A percentile compares a stretch with the other conserved stretches of the same genome.
phyloP scores from a whole-genome alignment of 2,888 invertebrate genomes.

The Acanthacorydalis orientalis region DNA sequence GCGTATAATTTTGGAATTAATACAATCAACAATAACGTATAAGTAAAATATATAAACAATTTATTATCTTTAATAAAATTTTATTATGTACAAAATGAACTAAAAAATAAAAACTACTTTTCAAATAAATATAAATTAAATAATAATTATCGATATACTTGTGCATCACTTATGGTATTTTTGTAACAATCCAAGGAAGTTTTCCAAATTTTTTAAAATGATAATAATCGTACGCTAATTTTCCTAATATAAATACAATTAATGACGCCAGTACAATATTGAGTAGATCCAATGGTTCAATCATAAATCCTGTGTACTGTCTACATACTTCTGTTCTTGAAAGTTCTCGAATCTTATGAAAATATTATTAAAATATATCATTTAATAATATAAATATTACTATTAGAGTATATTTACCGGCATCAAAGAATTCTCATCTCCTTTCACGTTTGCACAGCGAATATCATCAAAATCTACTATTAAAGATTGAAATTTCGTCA shows the following conservation, averaged over 20 bases:
- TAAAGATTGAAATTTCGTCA: constrained; percentile 50
- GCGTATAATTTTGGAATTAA: no score
- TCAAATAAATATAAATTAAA: no score
- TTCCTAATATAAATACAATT: constrained; percentile 27
- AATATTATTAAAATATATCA: no score
- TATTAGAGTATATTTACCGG: constrained; percentile 29
- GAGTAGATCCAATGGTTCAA: constrained; percentile 26
- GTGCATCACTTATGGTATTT: constrained; percentile 21
- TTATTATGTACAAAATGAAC: no score
- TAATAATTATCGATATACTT: no score
- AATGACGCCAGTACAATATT: constrained; percentile 26
- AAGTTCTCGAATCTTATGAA: constrained; percentile 22
- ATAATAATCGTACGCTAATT: constrained; percentile 32
- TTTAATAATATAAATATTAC: not conserved
- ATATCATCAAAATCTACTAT: constrained; percentile 54
- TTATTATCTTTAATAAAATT: no score
- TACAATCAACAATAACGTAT: no score
- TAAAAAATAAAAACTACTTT: no score
- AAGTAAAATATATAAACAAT: no score
- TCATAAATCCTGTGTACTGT: constrained; percentile 16
- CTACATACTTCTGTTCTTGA: constrained; percentile 25
- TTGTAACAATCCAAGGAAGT: constrained; percentile 32
- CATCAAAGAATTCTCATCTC: constrained; percentile 41
- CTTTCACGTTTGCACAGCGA: constrained; percentile 43
- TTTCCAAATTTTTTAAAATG: constrained; percentile 29